These are phyloP conservation scores for Nycticorax nycticorax DNA, from an alignment of 2,113 vertebrate genomes.

Conservation along the genomic window DNA sequence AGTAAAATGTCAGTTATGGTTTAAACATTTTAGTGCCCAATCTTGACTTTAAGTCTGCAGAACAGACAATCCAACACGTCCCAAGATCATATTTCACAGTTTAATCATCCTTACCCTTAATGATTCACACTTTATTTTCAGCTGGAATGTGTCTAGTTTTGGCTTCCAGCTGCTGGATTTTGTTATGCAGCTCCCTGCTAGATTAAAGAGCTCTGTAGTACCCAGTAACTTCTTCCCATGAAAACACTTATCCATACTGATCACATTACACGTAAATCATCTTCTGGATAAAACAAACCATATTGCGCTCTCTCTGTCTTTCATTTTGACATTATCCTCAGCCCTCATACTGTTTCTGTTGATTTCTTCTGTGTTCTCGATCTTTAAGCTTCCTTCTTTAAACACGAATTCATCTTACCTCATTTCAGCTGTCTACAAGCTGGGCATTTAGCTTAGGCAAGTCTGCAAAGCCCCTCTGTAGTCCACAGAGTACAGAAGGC, in stretches of 20 bases:
- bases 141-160: neutral
- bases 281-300: neutral
- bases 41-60: neutral
- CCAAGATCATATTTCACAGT: neutral
- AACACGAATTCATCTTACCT: neutral
- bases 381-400: neutral
- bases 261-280: neutral
- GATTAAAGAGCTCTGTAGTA: neutral
- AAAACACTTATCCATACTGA: neutral
- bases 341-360: neutral
- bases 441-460: neutral
- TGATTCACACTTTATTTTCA: neutral
- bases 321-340: neutral
- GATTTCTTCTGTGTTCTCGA: neutral
- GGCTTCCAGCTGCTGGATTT: neutral
- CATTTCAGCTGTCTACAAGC: neutral
- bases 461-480: neutral
- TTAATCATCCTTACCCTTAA: neutral
- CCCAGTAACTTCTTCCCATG: neutral
- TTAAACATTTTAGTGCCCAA: neutral
- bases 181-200: neutral
- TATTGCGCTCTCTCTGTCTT: neutral
- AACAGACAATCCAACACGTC: neutral
- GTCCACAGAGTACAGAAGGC: neutral
- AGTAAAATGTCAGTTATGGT: neutral